Evolutionary conservation across 2,113 vertebrate genomes (phyloP).

Genomic region (Hylia prasina): DNA sequence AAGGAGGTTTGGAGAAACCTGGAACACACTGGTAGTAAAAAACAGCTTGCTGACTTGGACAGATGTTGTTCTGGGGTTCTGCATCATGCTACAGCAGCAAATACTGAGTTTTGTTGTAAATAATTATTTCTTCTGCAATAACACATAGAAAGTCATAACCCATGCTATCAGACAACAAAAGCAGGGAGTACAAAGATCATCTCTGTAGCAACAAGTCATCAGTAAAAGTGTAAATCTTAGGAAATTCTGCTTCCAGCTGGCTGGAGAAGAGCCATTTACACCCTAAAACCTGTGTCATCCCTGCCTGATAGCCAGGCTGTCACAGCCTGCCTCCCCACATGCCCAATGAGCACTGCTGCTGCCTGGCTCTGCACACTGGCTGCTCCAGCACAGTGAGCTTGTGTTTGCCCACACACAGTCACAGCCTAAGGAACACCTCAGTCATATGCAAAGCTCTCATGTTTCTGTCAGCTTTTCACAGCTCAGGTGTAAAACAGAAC

Average conservation of each 20-base stretch:
- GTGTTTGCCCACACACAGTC: background rate
- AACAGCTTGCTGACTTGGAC: background rate
- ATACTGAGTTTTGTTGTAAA: background rate
- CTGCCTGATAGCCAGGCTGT: background rate
- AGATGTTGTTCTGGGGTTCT: background rate
- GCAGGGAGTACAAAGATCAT: background rate
- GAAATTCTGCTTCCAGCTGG: background rate
- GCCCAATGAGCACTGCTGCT: accelerated
- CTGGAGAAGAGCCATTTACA: background rate
- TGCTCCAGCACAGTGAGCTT: background rate
- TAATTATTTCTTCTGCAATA: background rate
- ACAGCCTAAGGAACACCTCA: background rate
- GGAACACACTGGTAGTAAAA: background rate
- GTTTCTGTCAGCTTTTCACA: background rate
- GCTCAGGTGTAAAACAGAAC: background rate
- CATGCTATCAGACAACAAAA: background rate
- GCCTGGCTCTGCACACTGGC: accelerated
- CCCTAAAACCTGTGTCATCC: background rate
- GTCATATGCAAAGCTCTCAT: background rate
- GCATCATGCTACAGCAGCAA: background rate
- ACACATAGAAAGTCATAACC: background rate
- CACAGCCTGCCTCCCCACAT: background rate
- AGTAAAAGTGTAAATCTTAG: background rate
- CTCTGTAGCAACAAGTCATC: background rate
- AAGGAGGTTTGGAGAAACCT: background rate